phyloP scores from a whole-genome alignment of 1,140 invertebrate species.

The Alviniconcha marisindica region DNA sequence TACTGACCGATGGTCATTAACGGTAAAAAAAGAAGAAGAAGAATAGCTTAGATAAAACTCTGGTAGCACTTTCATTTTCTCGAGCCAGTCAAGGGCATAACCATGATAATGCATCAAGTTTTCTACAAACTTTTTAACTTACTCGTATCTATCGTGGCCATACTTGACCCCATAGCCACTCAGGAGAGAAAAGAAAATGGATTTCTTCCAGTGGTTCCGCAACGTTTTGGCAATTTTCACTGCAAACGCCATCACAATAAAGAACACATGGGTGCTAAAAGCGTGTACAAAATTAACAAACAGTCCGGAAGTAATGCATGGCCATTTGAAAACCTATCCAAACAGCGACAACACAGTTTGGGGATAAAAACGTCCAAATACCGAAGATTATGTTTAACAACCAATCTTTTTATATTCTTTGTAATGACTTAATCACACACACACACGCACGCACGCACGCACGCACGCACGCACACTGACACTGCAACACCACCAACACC shows the following conservation, averaged over 20 bases:
- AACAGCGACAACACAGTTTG: background rate
- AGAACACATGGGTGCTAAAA: background rate
- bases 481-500: background rate
- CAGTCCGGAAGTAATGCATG: background rate
- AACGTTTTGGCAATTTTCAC: conserved; percentile 18
- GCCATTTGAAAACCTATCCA: background rate
- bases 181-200: background rate
- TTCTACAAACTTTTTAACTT: background rate
- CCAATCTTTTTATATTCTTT: background rate
- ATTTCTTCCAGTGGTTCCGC: conserved; percentile 33
- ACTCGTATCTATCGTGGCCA: conserved; percentile 31
- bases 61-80: background rate
- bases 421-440: background rate
- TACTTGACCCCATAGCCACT: conserved; percentile 27
- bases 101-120: no score
- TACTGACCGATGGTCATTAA: no score
- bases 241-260: conserved; percentile 16
- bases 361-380: background rate
- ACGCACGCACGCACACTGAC: background rate
- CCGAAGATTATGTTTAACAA: background rate
- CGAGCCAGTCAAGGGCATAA: no score
- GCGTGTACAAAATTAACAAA: conserved; percentile 5
- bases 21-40: no score
- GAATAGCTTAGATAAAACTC: no score
- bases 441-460: background rate